These are phyloP conservation scores for Hemistola chrysoprasaria DNA, from an alignment of 2,888 invertebrate genomes.

Conservation along the genomic window DNA sequence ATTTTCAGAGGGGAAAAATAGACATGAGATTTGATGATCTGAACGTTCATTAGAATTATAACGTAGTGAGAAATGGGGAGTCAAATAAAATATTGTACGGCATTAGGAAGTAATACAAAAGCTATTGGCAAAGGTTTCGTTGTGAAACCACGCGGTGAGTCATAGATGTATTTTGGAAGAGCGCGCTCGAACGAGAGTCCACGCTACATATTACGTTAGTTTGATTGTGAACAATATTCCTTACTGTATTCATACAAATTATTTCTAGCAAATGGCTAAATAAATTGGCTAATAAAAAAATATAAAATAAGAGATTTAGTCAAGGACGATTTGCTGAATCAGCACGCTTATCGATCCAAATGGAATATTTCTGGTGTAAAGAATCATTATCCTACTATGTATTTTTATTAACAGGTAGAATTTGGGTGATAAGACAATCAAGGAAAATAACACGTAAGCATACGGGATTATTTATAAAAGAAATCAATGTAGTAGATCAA, in stretches of 20 bases:
- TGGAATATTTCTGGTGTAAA: no score
- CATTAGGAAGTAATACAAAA: slow-evolving; percentile 77
- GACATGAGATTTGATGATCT: slow-evolving; percentile 3
- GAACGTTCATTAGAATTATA: slow-evolving; percentile 6
- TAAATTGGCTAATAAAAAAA: no score
- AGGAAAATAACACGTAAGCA: no score
- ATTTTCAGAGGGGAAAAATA: no score
- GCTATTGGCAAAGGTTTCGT: slow-evolving; percentile 76
- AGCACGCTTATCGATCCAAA: no score
- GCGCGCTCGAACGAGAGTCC: slow-evolving; percentile 43
- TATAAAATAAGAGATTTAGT: no score
- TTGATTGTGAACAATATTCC: slow-evolving; percentile 27
- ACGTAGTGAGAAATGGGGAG: slow-evolving; percentile 21
- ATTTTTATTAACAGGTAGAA: no score
- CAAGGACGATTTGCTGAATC: no score
- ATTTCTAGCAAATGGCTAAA: background rate
- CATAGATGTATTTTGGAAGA: slow-evolving; percentile 66
- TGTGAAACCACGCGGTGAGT: slow-evolving; percentile 72
- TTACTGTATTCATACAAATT: slow-evolving; percentile 1
- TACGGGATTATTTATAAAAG: no score
- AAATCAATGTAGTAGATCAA: no score
- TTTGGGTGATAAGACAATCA: no score
- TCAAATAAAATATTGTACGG: slow-evolving; percentile 34
- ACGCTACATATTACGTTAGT: slow-evolving; percentile 35
- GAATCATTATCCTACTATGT: no score